Conservation (phyloP, 2,888 invertebrate genomes). For the Tipula confusa region DNA sequence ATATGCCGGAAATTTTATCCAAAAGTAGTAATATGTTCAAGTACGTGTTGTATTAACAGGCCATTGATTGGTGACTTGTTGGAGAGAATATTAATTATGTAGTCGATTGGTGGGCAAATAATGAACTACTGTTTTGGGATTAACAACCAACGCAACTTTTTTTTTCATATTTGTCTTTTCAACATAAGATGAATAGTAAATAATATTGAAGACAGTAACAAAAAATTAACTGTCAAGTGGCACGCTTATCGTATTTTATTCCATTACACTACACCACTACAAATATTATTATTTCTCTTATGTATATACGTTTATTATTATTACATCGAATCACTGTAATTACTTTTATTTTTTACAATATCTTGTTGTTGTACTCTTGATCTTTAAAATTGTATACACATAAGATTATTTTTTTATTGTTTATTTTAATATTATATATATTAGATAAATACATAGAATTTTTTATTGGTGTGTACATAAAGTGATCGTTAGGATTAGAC, state of each 20-base stretch:
- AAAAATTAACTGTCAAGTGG: background rate
- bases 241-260: slow-evolving; percentile 20
- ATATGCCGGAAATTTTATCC: background rate
- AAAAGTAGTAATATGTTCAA: background rate
- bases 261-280: background rate
- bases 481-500: background rate
- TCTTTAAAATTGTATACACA: background rate
- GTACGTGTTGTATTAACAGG: background rate
- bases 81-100: background rate
- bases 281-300: background rate
- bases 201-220: background rate
- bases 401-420: slow-evolving; percentile 5
- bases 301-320: no score
- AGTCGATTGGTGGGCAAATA: background rate
- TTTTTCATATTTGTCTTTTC: no score
- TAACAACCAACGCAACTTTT: background rate
- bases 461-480: background rate
- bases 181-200: background rate
- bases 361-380: slow-evolving; percentile 16
- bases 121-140: background rate
- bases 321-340: background rate
- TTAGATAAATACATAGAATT: background rate
- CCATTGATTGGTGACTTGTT: background rate
- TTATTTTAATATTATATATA: background rate
- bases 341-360: background rate